Conservation (phyloP, 1,140 invertebrate genomes). For the Oryctes rhinoceros region DNA sequence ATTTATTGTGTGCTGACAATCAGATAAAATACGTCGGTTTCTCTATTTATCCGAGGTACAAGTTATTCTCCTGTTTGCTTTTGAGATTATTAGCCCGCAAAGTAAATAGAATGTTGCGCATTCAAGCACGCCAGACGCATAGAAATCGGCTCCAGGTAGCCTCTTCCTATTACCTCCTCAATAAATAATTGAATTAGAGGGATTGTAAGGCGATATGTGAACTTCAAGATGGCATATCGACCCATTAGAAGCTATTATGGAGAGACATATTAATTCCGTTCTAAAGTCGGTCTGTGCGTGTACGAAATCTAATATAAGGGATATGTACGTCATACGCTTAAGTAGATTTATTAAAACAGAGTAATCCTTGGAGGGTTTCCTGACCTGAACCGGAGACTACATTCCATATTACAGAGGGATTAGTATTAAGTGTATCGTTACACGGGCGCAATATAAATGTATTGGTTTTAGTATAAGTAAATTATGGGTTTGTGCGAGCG, state of each 20-base stretch:
- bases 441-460: not conserved
- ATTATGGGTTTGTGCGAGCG: not conserved
- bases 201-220: not conserved
- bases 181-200: slow-evolving; percentile 3
- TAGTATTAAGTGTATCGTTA: slow-evolving; percentile 16
- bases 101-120: not conserved
- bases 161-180: too few species aligned
- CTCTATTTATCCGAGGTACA: not conserved
- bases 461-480: not conserved
- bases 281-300: not conserved
- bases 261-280: slow-evolving; percentile 1
- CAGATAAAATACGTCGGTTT: not conserved
- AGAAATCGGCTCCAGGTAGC: not conserved
- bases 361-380: slow-evolving; percentile 13
- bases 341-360: slow-evolving; percentile 2
- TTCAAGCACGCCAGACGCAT: not conserved
- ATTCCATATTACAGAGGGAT: not conserved
- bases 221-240: slow-evolving; percentile 2
- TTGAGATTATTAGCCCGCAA: not conserved
- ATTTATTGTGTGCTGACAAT: not conserved
- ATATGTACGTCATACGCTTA: slow-evolving; percentile 5
- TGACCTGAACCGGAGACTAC: not conserved
- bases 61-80: not conserved
- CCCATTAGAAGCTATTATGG: not conserved
- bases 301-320: not conserved